Evolutionary conservation across 2,888 invertebrate genomes (phyloP).

Genomic region (Mythimna albipuncta): DNA sequence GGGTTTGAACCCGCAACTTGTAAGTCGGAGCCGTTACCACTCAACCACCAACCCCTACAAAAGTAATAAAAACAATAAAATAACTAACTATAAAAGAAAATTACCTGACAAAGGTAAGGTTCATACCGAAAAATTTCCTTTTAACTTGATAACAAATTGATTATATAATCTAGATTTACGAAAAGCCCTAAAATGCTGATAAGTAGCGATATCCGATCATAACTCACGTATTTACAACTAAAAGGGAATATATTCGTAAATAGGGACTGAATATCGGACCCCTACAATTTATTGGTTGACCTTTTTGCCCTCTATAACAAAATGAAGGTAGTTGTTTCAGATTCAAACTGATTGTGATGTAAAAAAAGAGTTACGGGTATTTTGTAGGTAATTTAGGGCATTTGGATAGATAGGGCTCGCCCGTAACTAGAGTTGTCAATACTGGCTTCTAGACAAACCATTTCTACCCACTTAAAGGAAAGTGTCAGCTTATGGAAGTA

Average conservation of each 20-base stretch:
- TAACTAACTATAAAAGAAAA: not conserved
- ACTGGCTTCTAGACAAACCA: too few relatives aligned
- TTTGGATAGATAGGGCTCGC: too few relatives aligned
- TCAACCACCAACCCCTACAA: too few relatives aligned
- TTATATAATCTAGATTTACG: conserved; percentile 50
- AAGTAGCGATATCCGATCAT: conserved; percentile 51
- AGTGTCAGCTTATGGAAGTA: too few relatives aligned
- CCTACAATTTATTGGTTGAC: conserved; percentile 64
- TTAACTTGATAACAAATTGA: conserved; percentile 29
- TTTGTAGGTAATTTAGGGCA: not conserved
- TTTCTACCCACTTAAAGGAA: too few relatives aligned
- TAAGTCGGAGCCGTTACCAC: too few relatives aligned
- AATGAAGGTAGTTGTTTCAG: conserved; percentile 43
- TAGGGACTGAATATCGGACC: conserved; percentile 35
- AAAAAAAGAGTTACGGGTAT: conserved; percentile 31
- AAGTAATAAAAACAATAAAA: too few relatives aligned
- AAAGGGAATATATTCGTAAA: conserved; percentile 54
- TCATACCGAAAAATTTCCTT: not conserved
- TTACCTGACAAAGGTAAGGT: not conserved
- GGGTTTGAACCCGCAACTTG: too few relatives aligned
- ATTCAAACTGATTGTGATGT: conserved; percentile 37
- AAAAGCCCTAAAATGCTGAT: conserved; percentile 45
- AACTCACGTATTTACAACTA: conserved; percentile 52
- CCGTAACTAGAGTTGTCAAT: not conserved
- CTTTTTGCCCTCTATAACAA: conserved; percentile 62